Evolutionary conservation across 2,888 invertebrate genomes (phyloP), one percentile per base, ranked within the genome.

Genomic region (Agrochola circellaris): DNA sequence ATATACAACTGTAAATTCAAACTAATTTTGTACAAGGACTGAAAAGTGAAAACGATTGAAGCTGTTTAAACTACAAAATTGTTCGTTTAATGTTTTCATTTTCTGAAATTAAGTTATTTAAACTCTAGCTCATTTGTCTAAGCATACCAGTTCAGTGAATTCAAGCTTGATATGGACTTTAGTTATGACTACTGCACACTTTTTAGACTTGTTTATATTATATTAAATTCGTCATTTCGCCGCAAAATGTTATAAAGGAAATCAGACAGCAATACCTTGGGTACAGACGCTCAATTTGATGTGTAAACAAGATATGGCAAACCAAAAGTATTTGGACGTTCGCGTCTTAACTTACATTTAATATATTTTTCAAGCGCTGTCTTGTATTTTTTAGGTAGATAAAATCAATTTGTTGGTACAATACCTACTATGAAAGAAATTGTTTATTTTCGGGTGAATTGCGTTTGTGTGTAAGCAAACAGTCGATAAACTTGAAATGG

Each of bases 261-360:
- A 85, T 80, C 70, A 82, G 73, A 75, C 81, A 82, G 56, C 61
- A 76, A 74, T 79, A 75, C 72, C 66, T 75, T 64, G 54, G 62
- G 74, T 75, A 83, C 79, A 67, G 75, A 71, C 75, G 70, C 62
- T 70, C 89, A 85, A 89, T 90, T 89, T 88, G 80, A 84, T 84
- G 69, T 70, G 83, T 88, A 89, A 90, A 89, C 88, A 90, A 79
- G 79, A 77, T 70, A 76, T 34, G 75, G 23, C 54, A 73, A 68
- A 67, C 64, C 68, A 42, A 72, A 76, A 84, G 58, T 79, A 65
- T 77, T 78, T 75, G 42, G 66, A 61, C 73, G 54, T 64, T 69
- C 15, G 51, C 13, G 38, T 58, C n/a, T 72, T 65, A 58, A 79
- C 67, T 81, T 75, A 51, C 48, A 23, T 76, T 79, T 81, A 38